Evolutionary conservation across 2,113 vertebrate species (phyloP), one percentile per base, ranked within the genome.

Genomic region (Tachysurus vachellii): DNA sequence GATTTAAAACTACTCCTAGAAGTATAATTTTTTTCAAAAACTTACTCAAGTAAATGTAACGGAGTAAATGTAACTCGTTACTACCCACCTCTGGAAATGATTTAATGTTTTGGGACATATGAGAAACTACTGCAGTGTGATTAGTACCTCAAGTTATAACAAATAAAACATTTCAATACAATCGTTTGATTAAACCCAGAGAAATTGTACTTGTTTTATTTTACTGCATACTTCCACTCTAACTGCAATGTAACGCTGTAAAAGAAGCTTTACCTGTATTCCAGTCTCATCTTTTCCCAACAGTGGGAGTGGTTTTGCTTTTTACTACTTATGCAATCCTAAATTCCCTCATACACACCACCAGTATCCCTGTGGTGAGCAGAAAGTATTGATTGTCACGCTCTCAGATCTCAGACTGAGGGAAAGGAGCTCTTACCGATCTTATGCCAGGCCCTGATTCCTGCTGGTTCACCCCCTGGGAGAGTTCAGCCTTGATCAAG

Each of bases 311-410:
- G 54, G 26, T 59, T 70, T 53, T 16, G 31, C 31, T 28, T 76
- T 62, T n/a, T 10, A 14, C 79, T 61, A 82, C 79, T 36, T 36
- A 13, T 84, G 76, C 85, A 87, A 10, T 57, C 77, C 61, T 36
- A 36, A 80, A 57, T 54, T 53, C 6, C 1, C 23, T 50, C 10
- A 21, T 23, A n/a, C 76, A 61, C 44, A 53, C 21, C 12, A 36
- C 70, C 16, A 85, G 62, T 68, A 12, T 70, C 53, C 28, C 66
- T 28, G 84, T 17, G 56, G 62, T 84, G 76, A 54, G 79, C 79
- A 62, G 61, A 87, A 70, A 26, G 23, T 85, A 89, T 86, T 61
- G 86, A 89, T 88, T 76, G 66, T 83, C 73, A 83, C 19, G 54
- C 56, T 88, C 64, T 88, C 80, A 84, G 80, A 88, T 86, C 44